Conservation (phyloP, 2,888 invertebrate species). For the Agrotis clavis region DNA sequence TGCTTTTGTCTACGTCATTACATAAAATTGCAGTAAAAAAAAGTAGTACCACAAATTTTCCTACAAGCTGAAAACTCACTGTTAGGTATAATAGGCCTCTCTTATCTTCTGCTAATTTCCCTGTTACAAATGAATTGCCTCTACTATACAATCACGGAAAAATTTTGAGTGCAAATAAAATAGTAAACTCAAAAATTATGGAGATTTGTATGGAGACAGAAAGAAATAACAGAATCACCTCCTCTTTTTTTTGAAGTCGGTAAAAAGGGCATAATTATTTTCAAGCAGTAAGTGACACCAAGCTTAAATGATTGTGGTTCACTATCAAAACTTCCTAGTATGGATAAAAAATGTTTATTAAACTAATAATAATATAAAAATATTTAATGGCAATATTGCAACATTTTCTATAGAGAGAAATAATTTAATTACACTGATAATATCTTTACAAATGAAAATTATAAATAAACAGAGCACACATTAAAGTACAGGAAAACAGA, state of each 20-base stretch:
- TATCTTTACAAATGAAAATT: conserved; percentile 9
- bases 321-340: neutral
- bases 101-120: no score
- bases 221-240: neutral
- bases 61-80: no score
- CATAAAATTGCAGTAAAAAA: no score
- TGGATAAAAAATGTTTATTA: neutral
- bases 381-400: neutral
- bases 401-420: neutral
- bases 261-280: neutral
- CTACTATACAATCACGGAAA: neutral
- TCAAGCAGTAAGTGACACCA: neutral
- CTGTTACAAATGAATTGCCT: neutral
- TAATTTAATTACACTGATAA: conserved; percentile 16
- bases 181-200: neutral
- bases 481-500: neutral
- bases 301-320: neutral
- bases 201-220: neutral
- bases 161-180: neutral
- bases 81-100: no score
- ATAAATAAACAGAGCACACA: neutral
- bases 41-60: no score
- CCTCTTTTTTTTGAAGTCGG: no score
- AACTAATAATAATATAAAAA: neutral
- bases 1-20: no score